phyloP scores from a whole-genome alignment of 2,113 vertebrate genomes.

The Origma solitaria region DNA sequence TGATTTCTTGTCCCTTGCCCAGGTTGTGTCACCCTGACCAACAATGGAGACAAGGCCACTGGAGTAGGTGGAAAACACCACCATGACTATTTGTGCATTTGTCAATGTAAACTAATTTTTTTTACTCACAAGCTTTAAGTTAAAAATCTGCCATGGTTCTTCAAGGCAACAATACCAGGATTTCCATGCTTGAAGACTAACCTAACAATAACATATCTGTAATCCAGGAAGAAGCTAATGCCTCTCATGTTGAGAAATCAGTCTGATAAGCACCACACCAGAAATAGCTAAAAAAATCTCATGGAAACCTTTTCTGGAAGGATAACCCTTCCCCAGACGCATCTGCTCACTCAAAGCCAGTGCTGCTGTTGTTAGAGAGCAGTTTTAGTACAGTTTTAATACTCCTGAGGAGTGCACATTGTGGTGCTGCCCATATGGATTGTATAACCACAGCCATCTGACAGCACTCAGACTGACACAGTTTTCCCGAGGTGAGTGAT shows the following conservation, averaged over 20 bases:
- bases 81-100: background rate
- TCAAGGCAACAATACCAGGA: background rate
- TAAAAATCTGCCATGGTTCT: background rate
- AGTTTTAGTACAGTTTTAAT: background rate
- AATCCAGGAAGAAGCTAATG: background rate
- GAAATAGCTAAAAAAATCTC: background rate
- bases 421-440: background rate
- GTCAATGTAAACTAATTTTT: background rate
- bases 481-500: background rate
- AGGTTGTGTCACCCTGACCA: background rate
- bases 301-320: background rate
- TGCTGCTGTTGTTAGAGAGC: background rate
- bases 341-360: rapidly evolving
- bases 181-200: background rate
- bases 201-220: background rate
- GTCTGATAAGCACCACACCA: background rate
- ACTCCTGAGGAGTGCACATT: background rate
- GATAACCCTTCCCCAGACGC: background rate
- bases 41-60: background rate
- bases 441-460: background rate
- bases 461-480: background rate
- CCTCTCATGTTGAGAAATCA: background rate
- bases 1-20: background rate
- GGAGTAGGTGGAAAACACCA: background rate
- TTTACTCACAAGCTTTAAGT: background rate